Evolutionary conservation across 2,888 invertebrate genomes (phyloP).

Genomic region (Prosapia bicincta): DNA sequence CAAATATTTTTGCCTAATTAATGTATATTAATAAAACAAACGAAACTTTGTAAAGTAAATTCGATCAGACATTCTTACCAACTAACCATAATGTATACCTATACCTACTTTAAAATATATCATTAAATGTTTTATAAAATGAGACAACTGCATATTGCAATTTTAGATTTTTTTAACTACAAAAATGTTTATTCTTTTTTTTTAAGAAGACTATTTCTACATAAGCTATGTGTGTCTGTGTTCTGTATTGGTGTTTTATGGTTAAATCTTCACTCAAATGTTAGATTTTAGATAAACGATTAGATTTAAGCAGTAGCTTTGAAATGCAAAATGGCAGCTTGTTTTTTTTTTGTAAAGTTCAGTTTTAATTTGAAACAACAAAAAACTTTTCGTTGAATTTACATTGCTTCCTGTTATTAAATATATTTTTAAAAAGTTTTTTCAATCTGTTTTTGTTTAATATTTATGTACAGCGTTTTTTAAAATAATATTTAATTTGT

Average conservation of each 20-base stretch:
- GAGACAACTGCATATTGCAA: constrained; percentile 28
- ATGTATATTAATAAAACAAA: too few species aligned
- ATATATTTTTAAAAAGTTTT: neutral
- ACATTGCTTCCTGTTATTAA: neutral
- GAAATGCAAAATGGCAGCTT: neutral
- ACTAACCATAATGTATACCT: too few species aligned
- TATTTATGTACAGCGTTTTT: neutral
- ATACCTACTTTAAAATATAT: too few species aligned
- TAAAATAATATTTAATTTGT: neutral
- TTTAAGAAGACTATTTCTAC: neutral
- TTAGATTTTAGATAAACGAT: neutral
- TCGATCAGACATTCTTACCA: too few species aligned
- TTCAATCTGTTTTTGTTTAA: neutral
- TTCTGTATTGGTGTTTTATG: neutral
- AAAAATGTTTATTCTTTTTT: neutral
- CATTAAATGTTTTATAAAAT: too few species aligned
- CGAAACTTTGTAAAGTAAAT: too few species aligned
- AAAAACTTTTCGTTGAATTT: neutral
- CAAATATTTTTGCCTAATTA: too few species aligned
- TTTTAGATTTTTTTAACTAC: neutral
- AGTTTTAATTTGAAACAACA: neutral
- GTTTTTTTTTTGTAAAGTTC: neutral
- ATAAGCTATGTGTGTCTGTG: neutral
- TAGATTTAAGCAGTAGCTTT: neutral
- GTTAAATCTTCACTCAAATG: neutral